A percentile compares a stretch with the other conserved stretches of the same genome.
Conservation (phyloP, 2,797 vertebrate genomes). For the Rhinichthys osculus region DNA sequence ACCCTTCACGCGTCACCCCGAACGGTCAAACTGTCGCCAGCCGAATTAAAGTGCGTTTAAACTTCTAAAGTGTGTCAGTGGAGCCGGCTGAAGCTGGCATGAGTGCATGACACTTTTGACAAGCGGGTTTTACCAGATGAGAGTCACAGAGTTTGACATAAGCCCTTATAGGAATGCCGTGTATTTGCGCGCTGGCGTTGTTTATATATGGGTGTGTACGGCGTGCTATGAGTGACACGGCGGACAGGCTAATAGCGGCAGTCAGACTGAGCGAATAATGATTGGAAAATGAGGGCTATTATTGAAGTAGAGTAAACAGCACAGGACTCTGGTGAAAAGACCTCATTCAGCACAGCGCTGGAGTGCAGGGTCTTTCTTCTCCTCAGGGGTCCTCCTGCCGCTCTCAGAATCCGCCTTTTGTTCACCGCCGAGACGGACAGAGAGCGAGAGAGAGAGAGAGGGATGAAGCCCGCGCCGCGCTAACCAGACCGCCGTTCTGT, state of each 20-base stretch:
- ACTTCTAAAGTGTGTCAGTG: constrained; percentile 23
- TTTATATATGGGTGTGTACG: constrained; percentile 53
- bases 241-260: constrained; percentile 70
- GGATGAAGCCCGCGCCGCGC: constrained; percentile 27
- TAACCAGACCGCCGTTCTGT: not conserved
- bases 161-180: constrained; percentile 27
- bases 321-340: constrained; percentile 81
- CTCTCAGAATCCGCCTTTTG: constrained; percentile 67
- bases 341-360: constrained; percentile 77
- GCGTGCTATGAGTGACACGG: constrained; percentile 63
- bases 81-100: not conserved
- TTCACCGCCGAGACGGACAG: constrained; percentile 65
- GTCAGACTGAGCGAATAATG: constrained; percentile 83
- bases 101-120: constrained; percentile 27
- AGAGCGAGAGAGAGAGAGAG: constrained; percentile 62
- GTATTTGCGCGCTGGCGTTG: constrained; percentile 34
- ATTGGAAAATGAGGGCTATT: constrained; percentile 85
- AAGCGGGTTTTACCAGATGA: constrained; percentile 29
- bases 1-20: not conserved
- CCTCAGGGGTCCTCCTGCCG: constrained; percentile 79
- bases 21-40: not conserved
- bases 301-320: constrained; percentile 85
- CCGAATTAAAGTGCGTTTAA: constrained; percentile 16
- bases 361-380: constrained; percentile 80
- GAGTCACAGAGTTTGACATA: constrained; percentile 44